phyloP scores from a whole-genome alignment of 2,888 invertebrate species.

The Phortica okadai region DNA sequence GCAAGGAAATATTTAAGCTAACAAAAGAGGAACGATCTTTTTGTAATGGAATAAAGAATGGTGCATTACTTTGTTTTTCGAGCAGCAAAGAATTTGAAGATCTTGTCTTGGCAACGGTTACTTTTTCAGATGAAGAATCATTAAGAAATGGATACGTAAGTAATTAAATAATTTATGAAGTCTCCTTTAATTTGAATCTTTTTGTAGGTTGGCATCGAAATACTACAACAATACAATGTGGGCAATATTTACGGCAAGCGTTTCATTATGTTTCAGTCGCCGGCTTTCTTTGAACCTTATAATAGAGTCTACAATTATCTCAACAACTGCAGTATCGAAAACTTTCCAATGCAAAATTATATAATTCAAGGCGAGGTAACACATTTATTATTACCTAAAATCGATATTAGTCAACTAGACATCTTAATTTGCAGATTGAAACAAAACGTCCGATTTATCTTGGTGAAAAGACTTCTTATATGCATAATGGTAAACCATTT shows the following conservation, averaged over 20 bases:
- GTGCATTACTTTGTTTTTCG: slow-evolving; percentile 78
- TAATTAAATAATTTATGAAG: not conserved
- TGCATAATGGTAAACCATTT: slow-evolving; percentile 56
- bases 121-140: slow-evolving; percentile 78
- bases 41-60: slow-evolving; percentile 73
- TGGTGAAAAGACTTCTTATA: slow-evolving; percentile 52
- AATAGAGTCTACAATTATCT: slow-evolving; percentile 85
- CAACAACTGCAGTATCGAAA: slow-evolving; percentile 78
- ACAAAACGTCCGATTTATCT: slow-evolving; percentile 74
- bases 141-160: slow-evolving; percentile 79
- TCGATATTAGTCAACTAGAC: not conserved
- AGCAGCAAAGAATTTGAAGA: slow-evolving; percentile 19
- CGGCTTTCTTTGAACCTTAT: slow-evolving; percentile 89
- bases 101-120: slow-evolving; percentile 79
- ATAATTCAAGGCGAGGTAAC: slow-evolving; percentile 80
- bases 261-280: slow-evolving; percentile 85
- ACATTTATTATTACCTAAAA: not conserved
- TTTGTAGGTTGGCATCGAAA: slow-evolving; percentile 71
- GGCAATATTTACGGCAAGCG: slow-evolving; percentile 71
- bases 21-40: slow-evolving; percentile 12
- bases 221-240: slow-evolving; percentile 69
- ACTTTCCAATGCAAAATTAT: slow-evolving; percentile 83
- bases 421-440: slow-evolving; percentile 40
- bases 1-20: not conserved
- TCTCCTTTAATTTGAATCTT: not conserved